Evolutionary conservation across 2,797 vertebrate species (phyloP).

Genomic region (Melanotaenia parkinsoni): DNA sequence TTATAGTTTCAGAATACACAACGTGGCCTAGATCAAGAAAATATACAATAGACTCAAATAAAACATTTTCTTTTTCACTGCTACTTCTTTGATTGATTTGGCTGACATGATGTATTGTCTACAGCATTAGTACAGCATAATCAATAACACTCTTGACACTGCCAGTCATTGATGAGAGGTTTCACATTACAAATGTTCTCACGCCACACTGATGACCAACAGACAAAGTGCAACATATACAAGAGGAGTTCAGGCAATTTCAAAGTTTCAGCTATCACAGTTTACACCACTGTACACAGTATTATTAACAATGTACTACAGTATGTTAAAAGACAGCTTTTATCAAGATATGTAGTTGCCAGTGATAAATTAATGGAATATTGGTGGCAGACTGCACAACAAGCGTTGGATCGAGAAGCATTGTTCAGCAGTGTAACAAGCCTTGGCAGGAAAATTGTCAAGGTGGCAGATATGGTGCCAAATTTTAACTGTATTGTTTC

Average conservation of each 20-base stretch:
- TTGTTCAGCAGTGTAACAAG: constrained; percentile 46
- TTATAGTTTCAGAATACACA: constrained; percentile 1
- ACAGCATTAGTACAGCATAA: constrained; percentile 54
- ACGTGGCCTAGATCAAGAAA: not conserved
- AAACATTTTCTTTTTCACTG: constrained; percentile 27
- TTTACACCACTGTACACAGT: not conserved
- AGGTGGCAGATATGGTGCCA: constrained; percentile 37
- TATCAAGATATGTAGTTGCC: not conserved
- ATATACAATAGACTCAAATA: constrained; percentile 14
- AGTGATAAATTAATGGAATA: constrained; percentile 13
- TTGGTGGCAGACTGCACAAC: constrained; percentile 29
- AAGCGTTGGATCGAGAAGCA: constrained; percentile 25
- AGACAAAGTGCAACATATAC: constrained; percentile 31
- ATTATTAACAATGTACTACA: not conserved
- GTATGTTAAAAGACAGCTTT: not conserved
- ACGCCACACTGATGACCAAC: constrained; percentile 30
- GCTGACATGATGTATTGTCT: constrained; percentile 47
- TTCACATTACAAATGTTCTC: constrained; percentile 51
- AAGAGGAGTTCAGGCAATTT: not conserved
- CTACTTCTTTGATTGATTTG: constrained; percentile 41
- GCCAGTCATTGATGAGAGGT: constrained; percentile 54
- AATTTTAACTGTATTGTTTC: constrained; percentile 34
- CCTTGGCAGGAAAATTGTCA: constrained; percentile 49
- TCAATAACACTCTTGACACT: constrained; percentile 53
- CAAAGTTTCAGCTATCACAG: not conserved